Evolutionary conservation across 2,888 invertebrate genomes (phyloP).

Genomic region (Limnephilus rhombicus): DNA sequence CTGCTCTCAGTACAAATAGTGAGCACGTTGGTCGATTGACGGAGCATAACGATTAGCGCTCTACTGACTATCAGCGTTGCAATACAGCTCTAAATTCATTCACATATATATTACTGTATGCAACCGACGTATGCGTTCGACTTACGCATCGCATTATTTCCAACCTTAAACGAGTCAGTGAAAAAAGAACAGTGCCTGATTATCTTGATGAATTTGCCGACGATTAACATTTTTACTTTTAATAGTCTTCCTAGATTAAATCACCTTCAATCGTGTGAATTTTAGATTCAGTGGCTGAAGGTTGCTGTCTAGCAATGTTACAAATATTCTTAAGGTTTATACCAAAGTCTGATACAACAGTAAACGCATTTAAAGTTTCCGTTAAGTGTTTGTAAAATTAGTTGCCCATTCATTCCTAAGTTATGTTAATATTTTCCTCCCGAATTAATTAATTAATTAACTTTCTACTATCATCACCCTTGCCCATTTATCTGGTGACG

Average conservation of each 20-base stretch:
- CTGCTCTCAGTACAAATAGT: too few species aligned
- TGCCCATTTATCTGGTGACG: not conserved
- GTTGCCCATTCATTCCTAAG: not conserved
- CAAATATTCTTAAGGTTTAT: constrained; percentile 21
- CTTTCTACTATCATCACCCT: too few species aligned
- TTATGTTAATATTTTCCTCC: not conserved
- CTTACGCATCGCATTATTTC: too few species aligned
- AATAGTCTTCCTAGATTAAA: constrained; percentile 2
- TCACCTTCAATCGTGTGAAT: not conserved
- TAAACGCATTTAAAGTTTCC: constrained; percentile 16
- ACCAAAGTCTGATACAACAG: constrained; percentile 31
- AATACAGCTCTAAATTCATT: too few species aligned
- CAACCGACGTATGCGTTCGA: too few species aligned
- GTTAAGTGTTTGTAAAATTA: not conserved
- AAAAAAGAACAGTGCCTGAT: constrained; percentile 10
- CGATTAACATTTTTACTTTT: not conserved
- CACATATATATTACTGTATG: too few species aligned
- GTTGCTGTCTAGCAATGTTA: not conserved
- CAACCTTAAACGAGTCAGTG: constrained; percentile 2
- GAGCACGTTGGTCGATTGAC: too few species aligned
- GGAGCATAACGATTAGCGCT: too few species aligned
- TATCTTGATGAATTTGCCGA: not conserved
- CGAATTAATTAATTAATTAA: not conserved
- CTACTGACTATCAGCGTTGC: too few species aligned
- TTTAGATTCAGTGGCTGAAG: not conserved